These are phyloP conservation scores for Gymnogyps californianus DNA, from an alignment of 2,113 vertebrate genomes.

Conservation along the genomic window DNA sequence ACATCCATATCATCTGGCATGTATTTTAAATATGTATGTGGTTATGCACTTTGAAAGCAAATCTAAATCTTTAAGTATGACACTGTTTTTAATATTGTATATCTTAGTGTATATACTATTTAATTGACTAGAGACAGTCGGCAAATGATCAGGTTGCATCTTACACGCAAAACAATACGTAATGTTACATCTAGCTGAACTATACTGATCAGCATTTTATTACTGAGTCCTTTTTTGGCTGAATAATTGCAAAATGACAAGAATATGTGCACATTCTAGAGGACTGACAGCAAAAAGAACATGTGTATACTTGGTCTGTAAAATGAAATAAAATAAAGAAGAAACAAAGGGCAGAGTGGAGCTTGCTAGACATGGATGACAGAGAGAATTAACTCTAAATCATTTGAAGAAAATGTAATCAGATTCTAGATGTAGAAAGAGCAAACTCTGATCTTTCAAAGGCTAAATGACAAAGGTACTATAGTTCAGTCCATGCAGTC, in stretches of 20 bases:
- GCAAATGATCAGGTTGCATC: not conserved
- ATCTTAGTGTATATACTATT: not conserved
- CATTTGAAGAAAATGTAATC: not conserved
- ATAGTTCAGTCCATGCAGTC: not conserved
- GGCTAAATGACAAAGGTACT: not conserved
- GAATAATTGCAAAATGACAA: not conserved
- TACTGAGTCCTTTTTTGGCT: not conserved
- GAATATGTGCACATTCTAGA: not conserved
- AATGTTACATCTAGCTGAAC: not conserved
- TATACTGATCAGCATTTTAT: not conserved
- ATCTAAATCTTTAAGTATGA: not conserved
- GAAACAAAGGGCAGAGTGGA: not conserved
- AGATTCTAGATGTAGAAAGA: not conserved
- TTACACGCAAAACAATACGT: not conserved
- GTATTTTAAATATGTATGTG: not conserved
- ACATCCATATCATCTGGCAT: rapidly evolving
- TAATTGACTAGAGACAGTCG: not conserved
- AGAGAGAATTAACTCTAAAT: not conserved
- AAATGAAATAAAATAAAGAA: not conserved
- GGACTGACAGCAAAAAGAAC: not conserved
- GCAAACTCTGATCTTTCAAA: not conserved
- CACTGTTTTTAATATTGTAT: not conserved
- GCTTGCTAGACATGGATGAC: not conserved
- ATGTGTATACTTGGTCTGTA: not conserved
- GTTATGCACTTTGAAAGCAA: not conserved